phyloP scores from a whole-genome alignment of 2,113 vertebrate genomes.

The Taurulus bubalis region DNA sequence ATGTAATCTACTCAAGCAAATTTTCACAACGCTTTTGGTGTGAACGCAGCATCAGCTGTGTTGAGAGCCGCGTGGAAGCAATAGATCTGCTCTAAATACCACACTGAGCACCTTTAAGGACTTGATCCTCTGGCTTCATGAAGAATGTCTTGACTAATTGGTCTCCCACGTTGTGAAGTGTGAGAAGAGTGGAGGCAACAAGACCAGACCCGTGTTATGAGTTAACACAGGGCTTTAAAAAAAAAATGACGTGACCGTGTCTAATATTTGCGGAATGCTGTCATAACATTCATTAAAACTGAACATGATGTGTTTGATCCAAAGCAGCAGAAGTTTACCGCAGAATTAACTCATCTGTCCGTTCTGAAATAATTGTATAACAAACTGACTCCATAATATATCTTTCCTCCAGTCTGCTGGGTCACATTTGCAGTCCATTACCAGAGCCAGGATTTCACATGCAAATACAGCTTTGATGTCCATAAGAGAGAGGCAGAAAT shows the following conservation, averaged over 20 bases:
- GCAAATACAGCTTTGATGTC: slow-evolving; percentile 57
- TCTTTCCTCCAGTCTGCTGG: neutral
- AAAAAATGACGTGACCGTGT: slow-evolving; percentile 8
- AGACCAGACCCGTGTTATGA: slow-evolving; percentile 59
- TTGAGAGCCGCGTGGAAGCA: neutral
- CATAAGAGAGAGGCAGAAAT: slow-evolving; percentile 13
- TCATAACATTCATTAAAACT: slow-evolving; percentile 39
- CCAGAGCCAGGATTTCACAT: slow-evolving; percentile 6
- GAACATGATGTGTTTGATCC: slow-evolving; percentile 26
- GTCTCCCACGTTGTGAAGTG: slow-evolving; percentile 8
- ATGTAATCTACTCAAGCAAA: too few species aligned
- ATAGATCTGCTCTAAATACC: neutral
- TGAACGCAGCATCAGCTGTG: too few species aligned
- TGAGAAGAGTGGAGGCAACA: slow-evolving; percentile 32
- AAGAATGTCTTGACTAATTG: slow-evolving; percentile 26
- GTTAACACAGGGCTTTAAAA: slow-evolving; percentile 40
- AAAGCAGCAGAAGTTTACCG: neutral
- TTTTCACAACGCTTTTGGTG: too few species aligned
- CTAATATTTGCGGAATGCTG: slow-evolving; percentile 53
- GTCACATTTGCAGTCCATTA: neutral
- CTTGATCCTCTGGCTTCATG: neutral
- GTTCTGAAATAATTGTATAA: neutral
- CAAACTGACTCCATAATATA: neutral
- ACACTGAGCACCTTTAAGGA: neutral
- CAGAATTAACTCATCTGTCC: neutral